Conservation (phyloP, 2,888 invertebrate genomes). For the Cheilosia variabilis region DNA sequence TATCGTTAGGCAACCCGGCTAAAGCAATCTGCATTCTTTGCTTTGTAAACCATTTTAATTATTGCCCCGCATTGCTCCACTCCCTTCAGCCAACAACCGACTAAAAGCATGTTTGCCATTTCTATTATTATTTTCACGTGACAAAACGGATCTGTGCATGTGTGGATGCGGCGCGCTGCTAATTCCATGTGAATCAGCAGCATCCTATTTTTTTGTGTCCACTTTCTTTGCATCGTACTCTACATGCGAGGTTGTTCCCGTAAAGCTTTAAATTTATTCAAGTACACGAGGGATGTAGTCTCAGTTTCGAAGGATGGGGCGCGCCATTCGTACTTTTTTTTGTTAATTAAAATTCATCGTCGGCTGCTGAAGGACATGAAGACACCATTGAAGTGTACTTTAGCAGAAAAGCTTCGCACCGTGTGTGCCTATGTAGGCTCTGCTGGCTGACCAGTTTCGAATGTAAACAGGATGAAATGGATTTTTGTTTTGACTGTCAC, state of each 20-base stretch:
- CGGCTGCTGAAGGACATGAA: conserved; percentile 34
- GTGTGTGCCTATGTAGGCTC: neutral
- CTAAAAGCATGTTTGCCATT: conserved; percentile 60
- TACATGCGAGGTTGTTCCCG: conserved; percentile 26
- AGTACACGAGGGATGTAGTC: conserved; percentile 54
- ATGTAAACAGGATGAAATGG: conserved; percentile 37
- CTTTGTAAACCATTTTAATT: conserved; percentile 60
- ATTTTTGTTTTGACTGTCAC: conserved; percentile 12
- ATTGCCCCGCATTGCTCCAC: conserved; percentile 14
- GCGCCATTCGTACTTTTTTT: conserved; percentile 5
- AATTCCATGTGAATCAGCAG: conserved; percentile 13
- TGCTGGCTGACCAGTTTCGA: conserved; percentile 14
- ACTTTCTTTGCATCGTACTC: neutral
- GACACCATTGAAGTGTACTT: conserved; percentile 30
- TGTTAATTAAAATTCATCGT: conserved; percentile 38
- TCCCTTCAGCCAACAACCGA: conserved; percentile 7
- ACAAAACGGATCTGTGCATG: conserved; percentile 52
- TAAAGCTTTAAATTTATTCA: conserved; percentile 52
- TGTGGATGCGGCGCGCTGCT: conserved; percentile 10
- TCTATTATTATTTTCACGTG: conserved; percentile 65
- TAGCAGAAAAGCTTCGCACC: neutral
- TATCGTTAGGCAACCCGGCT: conserved; percentile 30
- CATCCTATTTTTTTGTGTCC: conserved; percentile 15
- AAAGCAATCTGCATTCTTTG: conserved; percentile 62
- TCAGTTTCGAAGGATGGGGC: conserved; percentile 19